Conservation (phyloP, 1,140 invertebrate species). For the Drosophila tristis region DNA sequence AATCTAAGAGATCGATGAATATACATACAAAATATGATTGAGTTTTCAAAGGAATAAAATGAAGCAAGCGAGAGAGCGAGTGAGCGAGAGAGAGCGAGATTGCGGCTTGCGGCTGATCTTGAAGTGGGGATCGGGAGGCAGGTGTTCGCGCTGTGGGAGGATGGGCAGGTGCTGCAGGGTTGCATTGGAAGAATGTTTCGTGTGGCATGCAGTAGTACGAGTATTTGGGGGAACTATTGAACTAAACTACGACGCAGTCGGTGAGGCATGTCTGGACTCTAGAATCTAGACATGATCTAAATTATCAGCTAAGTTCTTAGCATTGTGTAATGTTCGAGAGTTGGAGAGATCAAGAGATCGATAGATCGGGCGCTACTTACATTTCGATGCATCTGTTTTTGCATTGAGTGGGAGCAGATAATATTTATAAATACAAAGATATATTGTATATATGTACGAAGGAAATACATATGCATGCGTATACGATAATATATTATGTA, state of each 20-base stretch:
- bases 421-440: conserved; percentile 29
- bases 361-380: conserved; percentile 55
- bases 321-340: conserved; percentile 20
- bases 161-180: too few species aligned
- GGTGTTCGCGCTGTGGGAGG: too few species aligned
- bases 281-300: conserved; percentile 10
- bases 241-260: conserved; percentile 14
- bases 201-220: conserved; percentile 14
- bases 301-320: conserved; percentile 30
- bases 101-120: too few species aligned
- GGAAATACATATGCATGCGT: conserved; percentile 9
- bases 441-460: conserved; percentile 1
- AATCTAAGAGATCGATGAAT: conserved; percentile 16
- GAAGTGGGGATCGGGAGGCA: too few species aligned
- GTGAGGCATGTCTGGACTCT: conserved; percentile 27
- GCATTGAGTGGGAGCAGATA: conserved; percentile 64
- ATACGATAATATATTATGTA: conserved; percentile 12
- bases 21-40: conserved; percentile 5
- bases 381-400: conserved; percentile 77
- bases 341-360: not conserved
- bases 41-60: conserved; percentile 3
- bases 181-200: not conserved
- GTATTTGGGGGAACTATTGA: conserved; percentile 6
- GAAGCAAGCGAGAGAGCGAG: not conserved
- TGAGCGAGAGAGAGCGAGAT: not conserved